Evolutionary conservation across 2,888 invertebrate genomes (phyloP).

Genomic region (Laothoe populi): DNA sequence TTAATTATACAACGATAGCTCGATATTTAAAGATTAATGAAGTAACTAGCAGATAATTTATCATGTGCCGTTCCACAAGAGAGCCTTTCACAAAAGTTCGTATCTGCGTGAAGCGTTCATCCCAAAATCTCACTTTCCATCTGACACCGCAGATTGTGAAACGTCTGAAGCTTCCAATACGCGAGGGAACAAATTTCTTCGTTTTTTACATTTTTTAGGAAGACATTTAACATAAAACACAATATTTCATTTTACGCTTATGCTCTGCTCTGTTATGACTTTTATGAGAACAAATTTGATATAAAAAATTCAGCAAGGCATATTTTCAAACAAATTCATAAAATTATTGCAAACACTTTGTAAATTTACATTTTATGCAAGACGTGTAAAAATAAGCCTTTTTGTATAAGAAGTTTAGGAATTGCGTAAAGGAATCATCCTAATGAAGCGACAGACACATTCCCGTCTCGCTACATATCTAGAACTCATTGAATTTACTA

Average conservation of each 20-base stretch:
- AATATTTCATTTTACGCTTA: conserved; percentile 12
- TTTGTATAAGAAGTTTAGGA: not conserved
- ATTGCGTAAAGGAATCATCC: conserved; percentile 16
- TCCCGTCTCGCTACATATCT: conserved; percentile 13
- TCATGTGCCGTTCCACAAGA: conserved; percentile 44
- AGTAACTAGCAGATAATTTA: conserved; percentile 43
- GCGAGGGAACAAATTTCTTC: conserved; percentile 1
- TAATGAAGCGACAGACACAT: conserved; percentile 9
- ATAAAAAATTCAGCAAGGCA: not conserved
- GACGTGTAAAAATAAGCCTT: not conserved
- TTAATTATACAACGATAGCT: conserved; percentile 27
- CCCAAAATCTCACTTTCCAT: conserved; percentile 28
- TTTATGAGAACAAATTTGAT: conserved; percentile 21
- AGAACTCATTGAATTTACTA: conserved; percentile 20
- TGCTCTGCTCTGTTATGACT: conserved; percentile 6
- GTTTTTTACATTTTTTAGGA: conserved; percentile 10
- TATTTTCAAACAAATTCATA: conserved; percentile 23
- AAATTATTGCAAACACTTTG: conserved; percentile 7
- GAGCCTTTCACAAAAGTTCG: conserved; percentile 39
- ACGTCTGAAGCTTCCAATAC: conserved; percentile 22
- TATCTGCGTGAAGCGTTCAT: conserved; percentile 32
- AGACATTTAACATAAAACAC: conserved; percentile 16
- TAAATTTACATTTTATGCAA: not conserved
- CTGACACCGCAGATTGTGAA: conserved; percentile 26
- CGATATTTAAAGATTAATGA: conserved; percentile 45